Evolutionary conservation across 1,140 invertebrate genomes (phyloP).

Genomic region (Tetramorium simillimum): DNA sequence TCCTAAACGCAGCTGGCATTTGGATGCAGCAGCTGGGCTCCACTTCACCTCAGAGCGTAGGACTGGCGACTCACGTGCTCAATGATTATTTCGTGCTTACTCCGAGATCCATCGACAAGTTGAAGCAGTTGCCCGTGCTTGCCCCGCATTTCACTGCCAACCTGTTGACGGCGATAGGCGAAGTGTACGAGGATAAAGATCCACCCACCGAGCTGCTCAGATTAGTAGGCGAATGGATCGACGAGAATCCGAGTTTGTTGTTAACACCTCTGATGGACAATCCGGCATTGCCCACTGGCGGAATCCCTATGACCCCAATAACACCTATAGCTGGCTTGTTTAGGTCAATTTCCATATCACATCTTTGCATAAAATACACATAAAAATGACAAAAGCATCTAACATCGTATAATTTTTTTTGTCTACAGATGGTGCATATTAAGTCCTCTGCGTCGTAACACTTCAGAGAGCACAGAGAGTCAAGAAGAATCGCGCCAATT

Average conservation of each 20-base stretch:
- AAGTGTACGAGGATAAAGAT: slow-evolving; percentile 88
- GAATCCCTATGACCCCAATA: slow-evolving; percentile 93
- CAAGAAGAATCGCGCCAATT: slow-evolving; percentile 76
- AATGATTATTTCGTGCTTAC: slow-evolving; percentile 92
- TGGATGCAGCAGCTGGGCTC: slow-evolving; percentile 94
- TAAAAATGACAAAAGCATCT: neutral
- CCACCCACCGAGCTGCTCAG: slow-evolving; percentile 80
- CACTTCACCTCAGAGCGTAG: slow-evolving; percentile 89
- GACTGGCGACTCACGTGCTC: slow-evolving; percentile 91
- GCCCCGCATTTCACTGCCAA: slow-evolving; percentile 93
- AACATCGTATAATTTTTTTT: neutral
- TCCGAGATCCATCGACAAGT: slow-evolving; percentile 87
- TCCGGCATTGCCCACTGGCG: slow-evolving; percentile 89
- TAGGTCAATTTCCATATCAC: slow-evolving; percentile 65
- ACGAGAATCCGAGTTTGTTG: slow-evolving; percentile 89
- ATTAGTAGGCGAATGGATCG: slow-evolving; percentile 82
- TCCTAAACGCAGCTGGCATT: slow-evolving; percentile 92
- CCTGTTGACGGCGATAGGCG: slow-evolving; percentile 92
- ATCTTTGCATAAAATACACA: neutral
- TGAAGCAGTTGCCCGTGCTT: slow-evolving; percentile 89
- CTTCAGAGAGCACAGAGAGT: slow-evolving; percentile 55
- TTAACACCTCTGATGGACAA: slow-evolving; percentile 90
- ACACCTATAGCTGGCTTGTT: slow-evolving; percentile 92
- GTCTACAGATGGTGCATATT: slow-evolving; percentile 82
- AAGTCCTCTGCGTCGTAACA: slow-evolving; percentile 74